Percentiles rank a stretch among this genome's conserved stretches.
Evolutionary conservation across 2,888 invertebrate species (phyloP).

Genomic region (Stenotaenia linearis): DNA sequence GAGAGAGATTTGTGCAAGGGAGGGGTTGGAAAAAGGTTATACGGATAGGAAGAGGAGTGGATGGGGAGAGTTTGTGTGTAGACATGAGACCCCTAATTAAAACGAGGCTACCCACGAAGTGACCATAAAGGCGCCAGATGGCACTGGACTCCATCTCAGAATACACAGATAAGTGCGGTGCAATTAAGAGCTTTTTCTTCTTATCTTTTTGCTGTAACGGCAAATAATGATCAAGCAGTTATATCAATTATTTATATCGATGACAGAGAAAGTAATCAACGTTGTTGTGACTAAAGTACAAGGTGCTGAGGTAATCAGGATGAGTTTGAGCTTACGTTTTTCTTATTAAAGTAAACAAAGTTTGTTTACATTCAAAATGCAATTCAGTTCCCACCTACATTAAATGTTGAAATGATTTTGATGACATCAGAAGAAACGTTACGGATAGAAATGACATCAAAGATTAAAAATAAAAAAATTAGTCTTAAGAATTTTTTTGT

Average conservation of each 20-base stretch:
- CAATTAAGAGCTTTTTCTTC: conserved; percentile 20
- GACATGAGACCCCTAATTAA: conserved; percentile 26
- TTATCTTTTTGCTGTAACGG: conserved; percentile 7
- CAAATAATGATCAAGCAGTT: background rate
- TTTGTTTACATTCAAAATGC: background rate
- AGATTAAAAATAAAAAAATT: background rate
- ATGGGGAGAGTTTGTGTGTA: conserved; percentile 7
- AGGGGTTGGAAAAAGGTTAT: background rate
- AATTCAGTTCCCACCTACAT: background rate
- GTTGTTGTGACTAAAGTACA: background rate
- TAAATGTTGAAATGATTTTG: background rate
- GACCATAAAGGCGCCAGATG: conserved; percentile 23
- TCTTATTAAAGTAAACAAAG: background rate
- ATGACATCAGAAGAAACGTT: background rate
- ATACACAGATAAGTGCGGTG: conserved; percentile 21
- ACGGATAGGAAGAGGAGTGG: background rate
- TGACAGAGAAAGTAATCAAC: conserved; percentile 1
- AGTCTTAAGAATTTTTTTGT: background rate
- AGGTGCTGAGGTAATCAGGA: background rate
- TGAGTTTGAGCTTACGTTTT: background rate
- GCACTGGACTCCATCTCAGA: conserved; percentile 21
- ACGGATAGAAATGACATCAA: no score
- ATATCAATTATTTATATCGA: conserved; percentile 16
- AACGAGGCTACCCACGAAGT: conserved; percentile 23
- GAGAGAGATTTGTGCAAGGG: conserved; percentile 23